phyloP scores from a whole-genome alignment of 2,797 vertebrate species.

The Ciconia nigra region DNA sequence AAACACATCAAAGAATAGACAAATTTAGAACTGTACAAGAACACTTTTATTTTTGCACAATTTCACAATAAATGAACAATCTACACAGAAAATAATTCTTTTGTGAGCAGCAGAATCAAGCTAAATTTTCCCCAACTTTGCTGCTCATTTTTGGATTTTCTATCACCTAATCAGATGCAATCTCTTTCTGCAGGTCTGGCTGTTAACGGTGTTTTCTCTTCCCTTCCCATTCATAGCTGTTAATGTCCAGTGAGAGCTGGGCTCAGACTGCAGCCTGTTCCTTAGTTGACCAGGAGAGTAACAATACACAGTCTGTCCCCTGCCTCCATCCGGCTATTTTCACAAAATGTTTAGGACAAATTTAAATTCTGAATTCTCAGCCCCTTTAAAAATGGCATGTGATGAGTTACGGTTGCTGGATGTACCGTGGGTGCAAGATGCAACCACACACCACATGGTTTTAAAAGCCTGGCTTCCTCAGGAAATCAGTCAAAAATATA shows the following conservation, averaged over 20 bases:
- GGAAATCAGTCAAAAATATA: not conserved
- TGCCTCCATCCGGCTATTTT: not conserved
- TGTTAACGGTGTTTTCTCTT: not conserved
- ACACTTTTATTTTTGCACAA: not conserved
- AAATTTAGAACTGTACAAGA: not conserved
- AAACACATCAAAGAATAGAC: not conserved
- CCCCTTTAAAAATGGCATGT: rapidly evolving
- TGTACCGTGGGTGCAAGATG: not conserved
- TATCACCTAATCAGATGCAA: not conserved
- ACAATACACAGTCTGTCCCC: not conserved
- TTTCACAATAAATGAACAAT: not conserved
- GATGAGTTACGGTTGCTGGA: not conserved
- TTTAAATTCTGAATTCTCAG: not conserved
- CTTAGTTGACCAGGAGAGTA: too few species aligned
- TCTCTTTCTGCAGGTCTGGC: not conserved
- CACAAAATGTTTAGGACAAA: not conserved
- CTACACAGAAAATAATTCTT: not conserved
- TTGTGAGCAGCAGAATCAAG: not conserved
- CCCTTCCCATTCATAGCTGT: not conserved
- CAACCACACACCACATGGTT: not conserved
- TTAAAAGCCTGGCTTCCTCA: not conserved
- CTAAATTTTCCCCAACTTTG: too few species aligned
- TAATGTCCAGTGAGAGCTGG: rapidly evolving
- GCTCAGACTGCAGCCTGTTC: not conserved
- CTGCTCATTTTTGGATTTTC: not conserved